Conservation (phyloP, 2,888 invertebrate species). For the Oscheius sp. region DNA sequence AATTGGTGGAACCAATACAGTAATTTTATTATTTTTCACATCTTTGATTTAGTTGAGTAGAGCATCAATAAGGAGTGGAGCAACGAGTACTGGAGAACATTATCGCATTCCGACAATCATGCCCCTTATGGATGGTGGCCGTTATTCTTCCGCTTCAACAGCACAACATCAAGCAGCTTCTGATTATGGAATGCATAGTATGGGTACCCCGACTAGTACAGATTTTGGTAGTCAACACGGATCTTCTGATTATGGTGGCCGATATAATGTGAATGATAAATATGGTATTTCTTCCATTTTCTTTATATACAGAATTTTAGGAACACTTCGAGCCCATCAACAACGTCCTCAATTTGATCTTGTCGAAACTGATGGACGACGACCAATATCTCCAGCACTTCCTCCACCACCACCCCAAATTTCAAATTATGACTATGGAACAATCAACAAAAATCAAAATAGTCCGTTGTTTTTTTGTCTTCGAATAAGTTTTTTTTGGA, state of each 20-base stretch:
- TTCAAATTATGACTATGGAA: constrained; percentile 15
- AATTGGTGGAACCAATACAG: constrained; percentile 18
- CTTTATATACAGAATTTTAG: constrained; percentile 7
- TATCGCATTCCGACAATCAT: constrained; percentile 40
- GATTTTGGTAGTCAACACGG: constrained; percentile 46
- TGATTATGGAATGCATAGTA: constrained; percentile 13
- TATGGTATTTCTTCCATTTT: constrained; percentile 12
- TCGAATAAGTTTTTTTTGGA: constrained; percentile 18
- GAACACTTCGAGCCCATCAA: constrained; percentile 25
- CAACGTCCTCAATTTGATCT: constrained; percentile 10
- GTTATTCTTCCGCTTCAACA: constrained; percentile 8
- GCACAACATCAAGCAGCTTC: constrained; percentile 19
- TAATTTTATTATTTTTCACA: neutral
- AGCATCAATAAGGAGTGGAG: constrained; percentile 44
- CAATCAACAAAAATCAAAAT: neutral
- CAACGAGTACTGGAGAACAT: constrained; percentile 48
- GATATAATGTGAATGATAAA: constrained; percentile 9
- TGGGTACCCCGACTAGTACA: constrained; percentile 15
- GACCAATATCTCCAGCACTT: constrained; percentile 34
- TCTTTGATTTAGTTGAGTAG: constrained; percentile 42
- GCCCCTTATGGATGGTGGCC: constrained; percentile 21
- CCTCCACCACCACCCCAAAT: constrained; percentile 42
- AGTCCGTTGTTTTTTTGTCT: neutral
- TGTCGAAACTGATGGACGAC: constrained; percentile 2
- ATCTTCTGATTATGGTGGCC: constrained; percentile 33